Conservation (phyloP, 2,113 vertebrate species). For the Petrocephalus microphthalmus region DNA sequence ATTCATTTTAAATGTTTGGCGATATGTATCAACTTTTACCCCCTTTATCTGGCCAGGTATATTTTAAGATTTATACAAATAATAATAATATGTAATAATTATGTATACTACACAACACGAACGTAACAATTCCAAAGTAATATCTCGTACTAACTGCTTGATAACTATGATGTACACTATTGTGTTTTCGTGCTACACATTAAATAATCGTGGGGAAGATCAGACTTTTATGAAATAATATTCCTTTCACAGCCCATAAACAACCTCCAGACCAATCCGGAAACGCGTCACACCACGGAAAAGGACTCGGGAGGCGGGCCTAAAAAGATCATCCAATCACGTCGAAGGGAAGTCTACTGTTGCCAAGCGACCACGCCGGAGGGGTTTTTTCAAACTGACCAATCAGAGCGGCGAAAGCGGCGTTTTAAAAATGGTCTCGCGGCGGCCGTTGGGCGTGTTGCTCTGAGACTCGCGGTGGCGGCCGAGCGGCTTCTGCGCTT, state of each 20-base stretch:
- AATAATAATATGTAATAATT: neutral
- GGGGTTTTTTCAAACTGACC: slow-evolving; percentile 46
- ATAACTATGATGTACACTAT: neutral
- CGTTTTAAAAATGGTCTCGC: slow-evolving; percentile 57
- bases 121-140: neutral
- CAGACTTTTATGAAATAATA: neutral
- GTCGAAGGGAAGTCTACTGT: neutral
- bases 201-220: neutral
- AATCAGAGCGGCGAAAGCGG: slow-evolving; percentile 43
- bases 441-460: no score
- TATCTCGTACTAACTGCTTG: neutral
- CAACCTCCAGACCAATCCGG: neutral
- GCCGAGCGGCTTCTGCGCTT: no score
- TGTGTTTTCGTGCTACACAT: neutral
- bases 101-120: neutral
- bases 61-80: neutral
- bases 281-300: neutral
- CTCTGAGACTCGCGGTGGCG: no score
- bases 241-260: neutral
- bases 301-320: neutral
- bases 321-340: slow-evolving; percentile 46
- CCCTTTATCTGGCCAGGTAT: neutral
- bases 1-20: neutral
- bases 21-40: neutral
- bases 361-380: neutral